Base-by-base conservation (phyloP, 2,797 vertebrate species). In the Clarias fuscus region DNA sequence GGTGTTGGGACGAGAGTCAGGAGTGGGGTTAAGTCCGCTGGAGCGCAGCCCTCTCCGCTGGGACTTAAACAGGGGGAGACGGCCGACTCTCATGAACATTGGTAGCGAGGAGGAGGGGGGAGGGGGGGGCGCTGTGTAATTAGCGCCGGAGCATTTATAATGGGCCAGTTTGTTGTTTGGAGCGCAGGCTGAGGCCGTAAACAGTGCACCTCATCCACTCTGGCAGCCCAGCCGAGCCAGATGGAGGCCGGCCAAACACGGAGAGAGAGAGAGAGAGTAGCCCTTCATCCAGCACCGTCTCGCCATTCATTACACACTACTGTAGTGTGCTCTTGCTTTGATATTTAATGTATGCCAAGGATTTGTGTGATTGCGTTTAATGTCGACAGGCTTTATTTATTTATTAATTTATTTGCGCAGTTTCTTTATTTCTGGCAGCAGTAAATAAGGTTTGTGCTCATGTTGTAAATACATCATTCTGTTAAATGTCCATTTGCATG, bases 161-260 rank as follows among this genome's bases (percentile, higher is more conserved):
- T 90, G 93, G 91, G 91, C 91, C 89, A 92, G 93, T 94, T 95
- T 94, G 93, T 94, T 94, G 93, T 92, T 93, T 93, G 93, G 94
- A 92, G 92, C 89, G 86, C 89, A 89, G 92, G 65, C 90, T 89
- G 77, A 85, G 71, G 85, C 86, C 90, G 91, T 94, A 93, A 94
- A 94, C 92, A 92, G 86, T 78, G 89, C 90, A 91, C 91, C 92
- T 91, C 90, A 88, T 83, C 22, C 61, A 53, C 53, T 59, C 33
- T 62, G 84, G 83, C 84, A 80, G 84, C 70, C 84, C 43, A 78
- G 68, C 82, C 4, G 62, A 68, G 86, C 77, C 86, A 89, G 86
- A 88, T 89, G 88, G 88, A 89, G 81, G 65, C 82, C 18, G 10
- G 82, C 82, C 37, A 88, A 84, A 73, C 75, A 24, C 62, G 7